These are phyloP conservation scores for Cheilosia scutellata DNA, from an alignment of 2,888 invertebrate genomes.

Conservation along the genomic window DNA sequence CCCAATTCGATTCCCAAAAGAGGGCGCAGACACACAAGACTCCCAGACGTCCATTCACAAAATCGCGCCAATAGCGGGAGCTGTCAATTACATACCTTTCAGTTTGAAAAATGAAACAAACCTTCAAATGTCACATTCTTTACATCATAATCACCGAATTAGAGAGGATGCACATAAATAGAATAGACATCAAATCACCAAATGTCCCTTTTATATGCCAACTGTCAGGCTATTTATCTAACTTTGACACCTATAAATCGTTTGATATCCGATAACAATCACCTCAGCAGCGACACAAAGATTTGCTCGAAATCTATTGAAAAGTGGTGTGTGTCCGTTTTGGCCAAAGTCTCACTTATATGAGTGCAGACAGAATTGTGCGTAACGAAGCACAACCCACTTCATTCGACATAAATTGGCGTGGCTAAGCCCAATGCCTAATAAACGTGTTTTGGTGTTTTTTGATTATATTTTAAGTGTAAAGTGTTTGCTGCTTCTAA, in stretches of 20 bases:
- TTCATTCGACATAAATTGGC: slow-evolving; percentile 51
- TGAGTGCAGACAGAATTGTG: slow-evolving; percentile 47
- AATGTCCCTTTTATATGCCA: slow-evolving; percentile 9
- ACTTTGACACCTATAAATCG: slow-evolving; percentile 56
- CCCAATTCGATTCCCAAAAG: slow-evolving; percentile 23
- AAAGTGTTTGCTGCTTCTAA: slow-evolving; percentile 66
- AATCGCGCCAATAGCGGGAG: slow-evolving; percentile 1
- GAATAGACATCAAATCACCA: background rate
- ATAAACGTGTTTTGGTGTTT: slow-evolving; percentile 56
- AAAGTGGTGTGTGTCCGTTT: slow-evolving; percentile 38
- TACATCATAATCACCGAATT: background rate
- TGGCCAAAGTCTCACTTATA: slow-evolving; percentile 24
- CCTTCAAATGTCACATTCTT: background rate
- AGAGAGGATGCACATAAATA: slow-evolving; percentile 24
- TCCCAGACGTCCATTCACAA: slow-evolving; percentile 40
- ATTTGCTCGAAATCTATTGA: slow-evolving; percentile 28
- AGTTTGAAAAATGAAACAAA: background rate
- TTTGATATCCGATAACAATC: slow-evolving; percentile 49
- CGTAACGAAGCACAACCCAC: slow-evolving; percentile 53
- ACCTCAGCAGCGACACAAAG: slow-evolving; percentile 22
- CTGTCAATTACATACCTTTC: slow-evolving; percentile 29
- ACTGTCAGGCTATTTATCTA: slow-evolving; percentile 57
- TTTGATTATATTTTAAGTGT: slow-evolving; percentile 32
- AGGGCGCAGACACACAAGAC: slow-evolving; percentile 1
- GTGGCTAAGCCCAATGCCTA: slow-evolving; percentile 44